A percentile compares a stretch with the other conserved stretches of the same genome.
phyloP scores from a whole-genome alignment of 1,140 invertebrate genomes.

The Bombus breviceps region DNA sequence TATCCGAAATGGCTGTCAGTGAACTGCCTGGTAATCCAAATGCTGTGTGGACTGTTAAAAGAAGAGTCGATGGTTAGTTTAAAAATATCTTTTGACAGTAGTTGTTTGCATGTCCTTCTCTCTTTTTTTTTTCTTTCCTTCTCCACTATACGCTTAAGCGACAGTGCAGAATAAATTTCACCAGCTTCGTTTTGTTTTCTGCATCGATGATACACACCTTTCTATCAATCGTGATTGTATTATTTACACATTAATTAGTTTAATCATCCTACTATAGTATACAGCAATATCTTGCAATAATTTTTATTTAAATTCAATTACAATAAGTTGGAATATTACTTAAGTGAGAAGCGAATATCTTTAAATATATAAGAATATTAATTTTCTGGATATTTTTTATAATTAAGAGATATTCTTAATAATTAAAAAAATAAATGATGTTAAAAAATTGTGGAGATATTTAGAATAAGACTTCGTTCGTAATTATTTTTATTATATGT shows the following conservation, averaged over 20 bases:
- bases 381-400: background rate
- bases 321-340: background rate
- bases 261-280: background rate
- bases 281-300: background rate
- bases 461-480: slow-evolving; percentile 28
- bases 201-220: slow-evolving; percentile 3
- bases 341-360: background rate
- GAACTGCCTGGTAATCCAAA: slow-evolving; percentile 99
- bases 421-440: background rate
- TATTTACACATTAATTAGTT: background rate
- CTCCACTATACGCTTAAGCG: slow-evolving; percentile 15
- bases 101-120: slow-evolving; percentile 49
- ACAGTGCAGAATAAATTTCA: slow-evolving; percentile 23
- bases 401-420: background rate
- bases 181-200: slow-evolving; percentile 19
- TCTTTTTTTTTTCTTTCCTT: background rate
- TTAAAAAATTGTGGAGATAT: slow-evolving; percentile 43
- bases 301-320: background rate
- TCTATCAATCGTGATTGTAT: background rate
- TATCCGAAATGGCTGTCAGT: slow-evolving; percentile 99
- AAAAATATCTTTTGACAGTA: slow-evolving; percentile 39
- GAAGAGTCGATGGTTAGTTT: slow-evolving; percentile 95
- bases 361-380: background rate
- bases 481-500: background rate
- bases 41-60: slow-evolving; percentile 99